Evolutionary conservation across 2,113 vertebrate species (phyloP).

Genomic region (Ochotona princeps): DNA sequence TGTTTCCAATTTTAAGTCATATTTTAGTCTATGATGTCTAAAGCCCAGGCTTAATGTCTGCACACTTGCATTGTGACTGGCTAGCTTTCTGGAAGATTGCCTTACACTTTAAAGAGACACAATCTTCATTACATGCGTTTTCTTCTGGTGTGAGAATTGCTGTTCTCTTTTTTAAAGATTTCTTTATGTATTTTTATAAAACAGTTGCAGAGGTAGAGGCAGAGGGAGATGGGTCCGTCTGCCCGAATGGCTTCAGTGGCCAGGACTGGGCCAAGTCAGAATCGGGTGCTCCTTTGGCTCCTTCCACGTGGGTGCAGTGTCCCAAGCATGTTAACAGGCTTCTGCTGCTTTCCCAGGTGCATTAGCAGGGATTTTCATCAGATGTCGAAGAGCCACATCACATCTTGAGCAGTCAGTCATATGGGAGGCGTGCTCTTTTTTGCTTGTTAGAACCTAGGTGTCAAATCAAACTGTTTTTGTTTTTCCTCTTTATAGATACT

Average conservation of each 20-base stretch:
- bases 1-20: constrained; percentile 56
- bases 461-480: background rate
- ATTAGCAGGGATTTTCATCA: too few relatives aligned
- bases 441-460: background rate
- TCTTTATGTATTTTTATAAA: too few relatives aligned
- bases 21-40: background rate
- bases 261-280: too few relatives aligned
- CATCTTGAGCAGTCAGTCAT: too few relatives aligned
- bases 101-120: background rate
- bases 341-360: too few relatives aligned
- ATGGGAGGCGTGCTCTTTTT: background rate
- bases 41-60: background rate
- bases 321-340: too few relatives aligned
- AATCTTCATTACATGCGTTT: background rate
- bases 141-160: constrained; percentile 9
- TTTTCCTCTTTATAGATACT: constrained; percentile 70
- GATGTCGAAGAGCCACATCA: too few relatives aligned
- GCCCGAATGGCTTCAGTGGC: too few relatives aligned
- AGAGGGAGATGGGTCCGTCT: too few relatives aligned
- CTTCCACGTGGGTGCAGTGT: too few relatives aligned
- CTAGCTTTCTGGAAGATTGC: background rate
- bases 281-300: too few relatives aligned
- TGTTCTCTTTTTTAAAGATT: background rate
- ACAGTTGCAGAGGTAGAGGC: too few relatives aligned
- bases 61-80: background rate